Evolutionary conservation across 2,113 vertebrate genomes (phyloP), one percentile per base, ranked within the genome.

Genomic region (Vidua chalybeata): DNA sequence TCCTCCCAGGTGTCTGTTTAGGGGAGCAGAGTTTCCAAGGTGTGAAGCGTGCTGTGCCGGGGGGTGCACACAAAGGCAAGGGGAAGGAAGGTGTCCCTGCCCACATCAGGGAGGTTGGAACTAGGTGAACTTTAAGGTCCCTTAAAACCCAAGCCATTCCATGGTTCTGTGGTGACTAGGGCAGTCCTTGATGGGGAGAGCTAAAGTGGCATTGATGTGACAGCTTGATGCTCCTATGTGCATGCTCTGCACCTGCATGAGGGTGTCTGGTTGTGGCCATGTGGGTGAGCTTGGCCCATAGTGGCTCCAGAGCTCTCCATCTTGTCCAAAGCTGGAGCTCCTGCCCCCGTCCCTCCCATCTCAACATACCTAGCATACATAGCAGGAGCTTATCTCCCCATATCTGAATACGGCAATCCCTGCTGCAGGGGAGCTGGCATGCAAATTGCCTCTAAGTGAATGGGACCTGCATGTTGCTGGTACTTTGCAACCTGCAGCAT

Each of bases 11-110:
- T 66, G 54, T 13, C 54, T 68, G 1, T 63, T 56, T 21, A 39
- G 30, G 15, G n/a, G 86, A 63, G 16, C 11, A 63, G 37, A 66
- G 6, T 27, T 88, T 54, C 51, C n/a, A 39, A 64, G 23, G 21
- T 20, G 20, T 0, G 0, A 20, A 69, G 14, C 1, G 4, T 23
- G 8, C 2, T 3, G 35, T 64, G 45, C 56, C 1, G 2, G 8
- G 13, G 10, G 1, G 1, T 43, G 24, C 35, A 17, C 43, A 22
- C 14, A 11, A 49, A 43, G n/a, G 7, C 46, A 37, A 11, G n/a
- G 10, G 22, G 33, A 69, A 63, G 35, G 61, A 13, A 55, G 7
- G 6, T 41, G 16, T 27, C 24, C n/a, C 62, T 62, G 20, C 20
- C 30, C n/a, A 18, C 26, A 12, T 41, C 14, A 3, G n/a, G 35